Conservation (phyloP, 1,140 invertebrate genomes). For the Teleogryllus occipitalis region DNA sequence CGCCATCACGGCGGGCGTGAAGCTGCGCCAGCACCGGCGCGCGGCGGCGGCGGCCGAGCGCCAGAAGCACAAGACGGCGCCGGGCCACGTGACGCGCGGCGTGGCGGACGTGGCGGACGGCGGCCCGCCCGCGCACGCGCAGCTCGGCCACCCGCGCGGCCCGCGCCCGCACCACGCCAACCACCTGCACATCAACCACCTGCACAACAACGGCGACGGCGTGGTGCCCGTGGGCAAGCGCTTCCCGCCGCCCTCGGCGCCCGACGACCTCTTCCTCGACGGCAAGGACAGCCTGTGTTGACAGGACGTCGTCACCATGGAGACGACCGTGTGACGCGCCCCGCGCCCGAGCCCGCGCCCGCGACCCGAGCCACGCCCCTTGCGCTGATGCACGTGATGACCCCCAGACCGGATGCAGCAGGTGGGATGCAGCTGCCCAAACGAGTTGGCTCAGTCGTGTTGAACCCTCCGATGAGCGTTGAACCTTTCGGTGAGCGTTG, state of each 20-base stretch:
- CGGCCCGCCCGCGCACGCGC: constrained; percentile 28
- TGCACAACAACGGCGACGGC: constrained; percentile 41
- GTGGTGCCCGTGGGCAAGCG: constrained; percentile 22
- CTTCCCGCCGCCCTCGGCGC: constrained; percentile 25
- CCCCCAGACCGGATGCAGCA: too few relatives aligned
- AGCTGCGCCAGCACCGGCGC: constrained; percentile 49
- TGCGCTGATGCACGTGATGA: too few relatives aligned
- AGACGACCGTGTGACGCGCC: constrained; percentile 49
- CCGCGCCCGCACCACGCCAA: constrained; percentile 35
- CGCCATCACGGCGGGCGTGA: constrained; percentile 52
- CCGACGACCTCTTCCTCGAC: constrained; percentile 49
- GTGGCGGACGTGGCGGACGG: constrained; percentile 21
- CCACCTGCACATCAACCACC: constrained; percentile 49
- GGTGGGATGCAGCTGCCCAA: too few relatives aligned
- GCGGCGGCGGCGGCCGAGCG: constrained; percentile 40
- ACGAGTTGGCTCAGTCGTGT: too few relatives aligned
- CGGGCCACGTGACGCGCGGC: constrained; percentile 19
- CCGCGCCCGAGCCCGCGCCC: too few relatives aligned
- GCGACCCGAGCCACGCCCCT: too few relatives aligned
- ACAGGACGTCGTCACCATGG: constrained; percentile 52
- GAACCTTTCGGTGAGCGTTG: too few relatives aligned
- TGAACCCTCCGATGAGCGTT: too few relatives aligned
- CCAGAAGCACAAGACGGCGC: constrained; percentile 37
- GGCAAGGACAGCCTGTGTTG: constrained; percentile 65
- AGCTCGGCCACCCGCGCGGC: background rate